Conservation (phyloP, 2,888 invertebrate species). For the Trichogramma dendrolimi region DNA sequence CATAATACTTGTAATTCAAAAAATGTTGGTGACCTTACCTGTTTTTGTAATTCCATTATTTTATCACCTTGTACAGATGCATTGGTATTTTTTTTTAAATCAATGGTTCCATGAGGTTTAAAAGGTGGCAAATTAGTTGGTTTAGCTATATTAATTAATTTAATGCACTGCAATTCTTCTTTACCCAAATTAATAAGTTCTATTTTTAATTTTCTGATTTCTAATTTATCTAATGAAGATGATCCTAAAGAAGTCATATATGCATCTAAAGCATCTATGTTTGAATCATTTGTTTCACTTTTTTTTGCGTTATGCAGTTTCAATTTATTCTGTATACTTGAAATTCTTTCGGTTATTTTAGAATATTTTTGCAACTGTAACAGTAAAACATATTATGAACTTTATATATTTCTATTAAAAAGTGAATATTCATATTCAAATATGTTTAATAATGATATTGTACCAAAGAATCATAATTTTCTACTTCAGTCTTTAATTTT, state of each 20-base stretch:
- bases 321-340: conserved; percentile 59
- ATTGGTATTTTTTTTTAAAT: too few relatives aligned
- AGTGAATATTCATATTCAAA: conserved; percentile 17
- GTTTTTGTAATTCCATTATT: conserved; percentile 24
- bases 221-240: conserved; percentile 55
- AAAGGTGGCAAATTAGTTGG: conserved; percentile 63
- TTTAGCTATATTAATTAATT: conserved; percentile 70
- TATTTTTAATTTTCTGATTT: conserved; percentile 64
- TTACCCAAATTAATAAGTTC: conserved; percentile 65
- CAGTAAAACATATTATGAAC: conserved; percentile 18
- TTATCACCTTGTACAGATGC: conserved; percentile 9
- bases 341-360: conserved; percentile 55
- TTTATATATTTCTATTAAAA: conserved; percentile 23
- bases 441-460: conserved; percentile 32
- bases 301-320: conserved; percentile 49
- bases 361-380: conserved; percentile 62
- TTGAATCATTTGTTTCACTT: conserved; percentile 48
- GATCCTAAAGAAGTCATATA: conserved; percentile 70
- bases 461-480: conserved; percentile 68
- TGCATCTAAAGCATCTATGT: conserved; percentile 74
- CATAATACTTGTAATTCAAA: background rate
- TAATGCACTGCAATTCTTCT: conserved; percentile 66
- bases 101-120: conserved; percentile 37
- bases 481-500: conserved; percentile 58
- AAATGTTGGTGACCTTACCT: conserved; percentile 27